Conservation (phyloP, 35 echinoderm and acorn worm species). For the Eucidaris tribuloides region DNA sequence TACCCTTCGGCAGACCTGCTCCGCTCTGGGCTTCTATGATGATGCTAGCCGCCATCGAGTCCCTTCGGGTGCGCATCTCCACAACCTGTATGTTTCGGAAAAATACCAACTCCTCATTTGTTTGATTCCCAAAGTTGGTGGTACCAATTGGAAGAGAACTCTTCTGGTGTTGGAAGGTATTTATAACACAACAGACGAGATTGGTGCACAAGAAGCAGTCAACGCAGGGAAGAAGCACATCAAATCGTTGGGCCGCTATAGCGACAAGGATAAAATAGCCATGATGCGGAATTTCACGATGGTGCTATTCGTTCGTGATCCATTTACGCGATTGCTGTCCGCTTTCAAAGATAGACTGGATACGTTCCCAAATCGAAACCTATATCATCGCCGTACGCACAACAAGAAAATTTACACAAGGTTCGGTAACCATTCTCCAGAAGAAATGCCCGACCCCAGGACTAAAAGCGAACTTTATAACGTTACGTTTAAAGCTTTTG, state of each 20-base stretch:
- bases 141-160: neutral
- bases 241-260: neutral
- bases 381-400: neutral
- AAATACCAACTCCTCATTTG: neutral
- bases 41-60: too few species aligned
- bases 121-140: neutral
- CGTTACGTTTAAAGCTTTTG: neutral
- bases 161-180: neutral
- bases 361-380: neutral
- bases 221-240: neutral
- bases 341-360: neutral
- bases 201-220: neutral
- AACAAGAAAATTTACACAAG: neutral
- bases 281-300: neutral
- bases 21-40: too few species aligned
- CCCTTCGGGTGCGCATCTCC: too few species aligned
- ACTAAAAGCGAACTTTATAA: neutral
- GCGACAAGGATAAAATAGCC: neutral
- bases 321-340: neutral
- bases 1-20: too few species aligned
- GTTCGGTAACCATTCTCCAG: neutral
- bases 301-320: neutral
- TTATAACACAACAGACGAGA: neutral
- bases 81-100: too few species aligned
- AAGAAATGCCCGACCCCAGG: neutral